Percentiles rank a stretch among this genome's conserved stretches.
Conservation (phyloP, 2,888 invertebrate genomes). For the Pristionchus exspectatus region DNA sequence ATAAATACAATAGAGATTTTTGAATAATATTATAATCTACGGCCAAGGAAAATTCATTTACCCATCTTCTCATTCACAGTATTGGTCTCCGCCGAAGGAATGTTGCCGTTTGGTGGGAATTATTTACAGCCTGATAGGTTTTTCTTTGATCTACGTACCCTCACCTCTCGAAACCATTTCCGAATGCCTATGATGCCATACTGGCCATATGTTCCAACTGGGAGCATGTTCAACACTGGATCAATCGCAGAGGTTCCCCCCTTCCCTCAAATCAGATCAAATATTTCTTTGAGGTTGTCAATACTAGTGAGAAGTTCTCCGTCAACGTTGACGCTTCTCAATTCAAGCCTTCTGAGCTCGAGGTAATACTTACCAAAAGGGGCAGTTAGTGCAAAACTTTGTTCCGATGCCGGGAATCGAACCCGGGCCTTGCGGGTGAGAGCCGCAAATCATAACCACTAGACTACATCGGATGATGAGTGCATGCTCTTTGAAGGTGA, state of each 20-base stretch:
- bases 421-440: background rate
- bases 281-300: background rate
- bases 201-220: background rate
- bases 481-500: background rate
- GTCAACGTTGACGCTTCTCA: constrained; percentile 3
- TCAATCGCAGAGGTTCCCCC: background rate
- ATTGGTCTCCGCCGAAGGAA: background rate
- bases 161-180: background rate
- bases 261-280: background rate
- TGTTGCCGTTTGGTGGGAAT: background rate
- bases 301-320: background rate
- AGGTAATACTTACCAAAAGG: background rate
- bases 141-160: background rate
- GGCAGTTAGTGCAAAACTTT: background rate
- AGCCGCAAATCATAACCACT: constrained; percentile 7
- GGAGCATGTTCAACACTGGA: constrained; percentile 21
- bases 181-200: background rate
- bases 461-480: background rate
- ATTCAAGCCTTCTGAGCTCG: constrained; percentile 6
- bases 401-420: background rate
- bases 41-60: background rate
- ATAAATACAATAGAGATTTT: background rate
- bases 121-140: background rate
- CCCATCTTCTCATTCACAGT: background rate
- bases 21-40: background rate